Evolutionary conservation across 2,113 vertebrate species (phyloP), one percentile per base, ranked within the genome.

Genomic region (Orientallactaga bullata): DNA sequence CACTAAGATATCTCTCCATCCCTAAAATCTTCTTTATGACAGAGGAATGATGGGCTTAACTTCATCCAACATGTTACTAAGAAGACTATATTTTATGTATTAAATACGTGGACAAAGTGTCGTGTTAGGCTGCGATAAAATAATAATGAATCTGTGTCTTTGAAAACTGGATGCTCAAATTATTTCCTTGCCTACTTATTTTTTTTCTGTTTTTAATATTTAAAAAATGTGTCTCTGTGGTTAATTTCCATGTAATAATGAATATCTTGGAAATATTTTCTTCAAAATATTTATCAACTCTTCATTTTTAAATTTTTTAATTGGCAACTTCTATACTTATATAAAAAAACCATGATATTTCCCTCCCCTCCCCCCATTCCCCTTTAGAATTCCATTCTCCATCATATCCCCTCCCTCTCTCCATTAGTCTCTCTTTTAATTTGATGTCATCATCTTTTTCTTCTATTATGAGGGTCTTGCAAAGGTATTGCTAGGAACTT

Each of bases 241-340:
- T 71, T 88, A 78, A 73, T 78, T 76, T 85, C 37, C 35, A 81
- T 51, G 28, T 66, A 81, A 58, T 7, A 63, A 4, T 51, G 5
- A 73, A 35, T 78, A 18, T 60, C 35, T 78, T 88, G 12, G 4
- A 82, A 90, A 88, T 91, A 60, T 73, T 86, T 94, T 79, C 28
- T 89, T 69, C 3, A 63, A 89, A 92, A n/a, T 82, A 51, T 11
- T 66, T 80, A 32, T 51, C 47, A 37, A 30, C 18, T 58, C 30
- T 88, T 16, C 35, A 47, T 47, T 8, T n/a, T n/a, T n/a, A n/a
- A n/a, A n/a, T n/a, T n/a, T n/a, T n/a, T n/a, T n/a, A n/a, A n/a
- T n/a, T n/a, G n/a, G n/a, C n/a, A n/a, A n/a, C n/a, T n/a, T n/a
- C n/a, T n/a, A n/a, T n/a, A n/a, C n/a, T n/a, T n/a, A n/a, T n/a